Conservation (phyloP, 2,797 vertebrate genomes). For the Octomys mimax region DNA sequence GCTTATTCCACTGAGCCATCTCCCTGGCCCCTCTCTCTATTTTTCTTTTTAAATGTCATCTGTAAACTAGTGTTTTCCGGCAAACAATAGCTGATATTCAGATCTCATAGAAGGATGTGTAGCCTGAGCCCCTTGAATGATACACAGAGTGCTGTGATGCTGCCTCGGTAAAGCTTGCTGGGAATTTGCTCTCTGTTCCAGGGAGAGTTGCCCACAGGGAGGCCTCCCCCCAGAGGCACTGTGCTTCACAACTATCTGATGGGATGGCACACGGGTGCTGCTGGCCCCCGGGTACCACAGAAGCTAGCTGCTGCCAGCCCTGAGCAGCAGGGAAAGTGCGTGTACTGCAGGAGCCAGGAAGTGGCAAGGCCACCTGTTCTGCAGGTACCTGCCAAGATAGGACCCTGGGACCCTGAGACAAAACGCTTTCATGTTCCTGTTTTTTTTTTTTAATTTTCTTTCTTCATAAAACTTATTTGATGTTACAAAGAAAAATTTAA, state of each 20-base stretch:
- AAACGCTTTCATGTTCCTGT: not conserved
- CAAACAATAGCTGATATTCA: not conserved
- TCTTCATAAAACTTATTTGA: not conserved
- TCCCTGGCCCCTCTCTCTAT: too few species aligned
- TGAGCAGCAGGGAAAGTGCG: not conserved
- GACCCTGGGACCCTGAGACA: not conserved
- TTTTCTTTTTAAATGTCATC: not conserved
- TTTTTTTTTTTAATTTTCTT: not conserved
- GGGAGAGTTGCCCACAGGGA: not conserved
- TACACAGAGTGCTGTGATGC: not conserved
- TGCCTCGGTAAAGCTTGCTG: too few species aligned
- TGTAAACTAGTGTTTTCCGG: not conserved
- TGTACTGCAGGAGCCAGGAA: not conserved
- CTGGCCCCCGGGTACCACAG: not conserved
- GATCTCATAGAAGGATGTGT: fast-evolving
- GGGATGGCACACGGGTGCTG: fast-evolving
- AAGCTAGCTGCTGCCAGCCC: not conserved
- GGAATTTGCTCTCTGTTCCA: not conserved
- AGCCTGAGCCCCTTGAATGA: not conserved
- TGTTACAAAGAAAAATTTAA: not conserved
- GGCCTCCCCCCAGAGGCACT: too few species aligned
- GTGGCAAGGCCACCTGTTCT: not conserved
- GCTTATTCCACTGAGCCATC: too few species aligned
- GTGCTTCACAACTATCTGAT: not conserved
- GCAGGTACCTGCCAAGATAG: not conserved